Evolutionary conservation across 2,888 invertebrate species (phyloP).

Genomic region (Euzetes globulus): DNA sequence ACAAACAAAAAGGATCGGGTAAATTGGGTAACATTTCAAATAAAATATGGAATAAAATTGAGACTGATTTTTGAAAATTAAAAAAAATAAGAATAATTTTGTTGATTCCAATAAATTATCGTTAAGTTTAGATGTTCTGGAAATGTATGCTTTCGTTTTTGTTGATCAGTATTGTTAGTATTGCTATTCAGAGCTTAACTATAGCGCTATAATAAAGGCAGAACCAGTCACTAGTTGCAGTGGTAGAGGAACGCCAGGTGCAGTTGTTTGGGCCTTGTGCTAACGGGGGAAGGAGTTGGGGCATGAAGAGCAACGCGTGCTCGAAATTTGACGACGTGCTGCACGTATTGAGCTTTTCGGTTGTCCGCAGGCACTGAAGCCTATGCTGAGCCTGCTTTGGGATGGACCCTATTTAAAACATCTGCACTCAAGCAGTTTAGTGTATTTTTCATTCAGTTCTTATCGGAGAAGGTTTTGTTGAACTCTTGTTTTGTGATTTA

Average conservation of each 20-base stretch:
- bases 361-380: slow-evolving; percentile 11
- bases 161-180: background rate
- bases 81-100: too few species aligned
- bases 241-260: slow-evolving; percentile 23
- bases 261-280: slow-evolving; percentile 22
- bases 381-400: background rate
- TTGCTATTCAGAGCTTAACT: background rate
- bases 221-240: background rate
- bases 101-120: too few species aligned
- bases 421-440: slow-evolving; percentile 18
- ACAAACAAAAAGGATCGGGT: too few species aligned
- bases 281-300: background rate
- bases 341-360: slow-evolving; percentile 19
- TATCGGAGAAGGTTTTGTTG: background rate
- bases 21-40: too few species aligned
- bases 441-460: background rate
- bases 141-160: slow-evolving; percentile 23
- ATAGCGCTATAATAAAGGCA: slow-evolving; percentile 3
- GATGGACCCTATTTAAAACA: slow-evolving; percentile 21
- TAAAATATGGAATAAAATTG: too few species aligned
- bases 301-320: slow-evolving; percentile 8
- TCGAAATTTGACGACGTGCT: slow-evolving; percentile 24
- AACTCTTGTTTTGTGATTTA: slow-evolving; percentile 10
- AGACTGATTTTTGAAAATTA: too few species aligned
- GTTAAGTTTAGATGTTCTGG: background rate